These are phyloP conservation scores for Camponotus pennsylvanicus DNA, from an alignment of 1,140 invertebrate genomes.

Conservation along the genomic window DNA sequence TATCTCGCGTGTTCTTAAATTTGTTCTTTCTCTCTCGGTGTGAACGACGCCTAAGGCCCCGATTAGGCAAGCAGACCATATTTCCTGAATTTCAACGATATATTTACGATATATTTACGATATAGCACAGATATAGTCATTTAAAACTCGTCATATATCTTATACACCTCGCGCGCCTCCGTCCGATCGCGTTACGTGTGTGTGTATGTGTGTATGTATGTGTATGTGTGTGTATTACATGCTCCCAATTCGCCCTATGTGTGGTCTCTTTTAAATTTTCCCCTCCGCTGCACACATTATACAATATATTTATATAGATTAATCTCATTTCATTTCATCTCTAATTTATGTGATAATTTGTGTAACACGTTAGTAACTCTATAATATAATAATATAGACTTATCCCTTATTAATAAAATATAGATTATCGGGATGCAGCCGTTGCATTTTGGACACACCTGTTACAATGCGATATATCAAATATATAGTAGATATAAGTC, in stretches of 20 bases:
- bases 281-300: conserved; percentile 7
- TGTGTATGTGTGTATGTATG: conserved; percentile 19
- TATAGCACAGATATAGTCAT: conserved; percentile 51
- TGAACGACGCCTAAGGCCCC: conserved; percentile 74
- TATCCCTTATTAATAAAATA: conserved; percentile 84
- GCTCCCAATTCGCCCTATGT: background rate
- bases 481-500: conserved; percentile 82
- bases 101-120: conserved; percentile 58
- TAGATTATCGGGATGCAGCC: conserved; percentile 82
- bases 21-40: background rate
- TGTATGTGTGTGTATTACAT: background rate
- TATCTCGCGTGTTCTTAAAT: conserved; percentile 20
- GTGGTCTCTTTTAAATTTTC: conserved; percentile 4
- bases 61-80: conserved; percentile 69
- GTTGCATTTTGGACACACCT: conserved; percentile 81
- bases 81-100: conserved; percentile 62
- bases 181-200: conserved; percentile 30
- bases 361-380: conserved; percentile 73
- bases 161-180: conserved; percentile 18
- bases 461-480: conserved; percentile 83
- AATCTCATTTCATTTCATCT: conserved; percentile 61
- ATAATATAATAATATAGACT: conserved; percentile 58
- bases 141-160: conserved; percentile 51
- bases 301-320: conserved; percentile 69
- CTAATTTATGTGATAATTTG: conserved; percentile 66